Base-by-base conservation (phyloP, 1,140 invertebrate species). In the Zaprionus taronus region DNA sequence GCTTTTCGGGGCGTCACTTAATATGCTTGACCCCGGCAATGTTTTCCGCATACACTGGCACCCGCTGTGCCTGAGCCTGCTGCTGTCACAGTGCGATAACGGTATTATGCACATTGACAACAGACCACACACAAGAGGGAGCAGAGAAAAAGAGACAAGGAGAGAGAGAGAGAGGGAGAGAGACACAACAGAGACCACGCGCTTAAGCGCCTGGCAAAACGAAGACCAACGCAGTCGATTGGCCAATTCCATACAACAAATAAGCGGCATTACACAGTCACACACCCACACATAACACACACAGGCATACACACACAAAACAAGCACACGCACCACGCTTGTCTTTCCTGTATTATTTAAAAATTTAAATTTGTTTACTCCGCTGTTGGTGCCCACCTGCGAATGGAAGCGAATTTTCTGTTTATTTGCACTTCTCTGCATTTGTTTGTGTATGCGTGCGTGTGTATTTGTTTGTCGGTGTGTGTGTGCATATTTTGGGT, bases 91-190 rank as follows among this genome's bases (percentile, higher is more conserved):
- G 72, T 51, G 69, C 80, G 84, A 89, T 89, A 89, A 89, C 81
- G 85, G 85, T 84, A 89, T 89, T 89, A 89, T 83, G 84, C 81
- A 73, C 84, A 87, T 77, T 87, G 84, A 89, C 84, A 87, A 89
- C 84, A 79, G 67, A 57, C 61, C 77, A 34, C 47, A 28, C 44
- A 62, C 58, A 71, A 31, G 14, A 17, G 61, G 20, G n/a, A 6
- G 15, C 38, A 41, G 17, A 2, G 17, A 20, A 12, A 24, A 17
- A 51, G 47, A 51, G 47, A 22, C 9, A 51, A 20, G 5, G 20
- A 44, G 41, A 44, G n/a, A 20, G 7, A 6, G 9, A 9, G 17
- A 22, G 17, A 20, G 9, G 9, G 47, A 4, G 47, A 49, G 4
- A 12, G n/a, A 22, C 17, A 11, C 2, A 49, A 20, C 31, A 28